Base-by-base conservation (phyloP, 37 sponge, comb jelly and placozoan species). In the Agelas oroides region DNA sequence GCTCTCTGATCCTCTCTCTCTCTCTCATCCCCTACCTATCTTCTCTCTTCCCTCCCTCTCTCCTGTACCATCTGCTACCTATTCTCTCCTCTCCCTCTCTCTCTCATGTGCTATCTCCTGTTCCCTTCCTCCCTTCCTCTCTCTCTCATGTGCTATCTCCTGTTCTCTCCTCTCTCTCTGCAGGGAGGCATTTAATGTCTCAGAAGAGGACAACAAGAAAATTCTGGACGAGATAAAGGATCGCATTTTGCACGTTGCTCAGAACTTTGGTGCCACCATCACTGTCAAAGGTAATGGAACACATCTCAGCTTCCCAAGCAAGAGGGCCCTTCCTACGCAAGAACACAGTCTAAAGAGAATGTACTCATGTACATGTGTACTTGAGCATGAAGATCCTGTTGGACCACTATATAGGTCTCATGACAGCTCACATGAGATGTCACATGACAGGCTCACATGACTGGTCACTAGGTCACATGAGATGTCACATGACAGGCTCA, bases 141-240 rank as follows among this genome's bases (percentile, higher is more conserved):
- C 64, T 24, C 32, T 21, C 33, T 23, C 71, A 13, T 34, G 2
- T 5, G 6, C 71, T 68, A 2, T 55, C 27, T 32, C 5, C 62
- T 25, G 5, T 65, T 53, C 18, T 36, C 36, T 25, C 33, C 40
- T 17, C 40, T 39, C n/a, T 34, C 40, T 66, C 15, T 1, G 2
- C 74, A 80, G 86, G 31, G 85, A 92, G 62, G 88, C 88, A 34
- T 92, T 92, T 61, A 59, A 67, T 12, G 77, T 85, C 1, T 36
- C 59, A 2, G 23, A 70, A 11, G 58, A n/a, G 31, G 86, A 88
- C 11, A 57, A 92, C 55, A 18, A 33, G 18, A 28, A 53, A 0
- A 56, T 92, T 33, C 27, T 70, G 16, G 71, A 75, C 0, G 73
- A 88, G 31, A 84, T 84, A 18, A 65, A 80, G 27, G 20, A 39